Base-by-base conservation (phyloP, 2,888 invertebrate species). In the Xanthorhoe spadicearia region DNA sequence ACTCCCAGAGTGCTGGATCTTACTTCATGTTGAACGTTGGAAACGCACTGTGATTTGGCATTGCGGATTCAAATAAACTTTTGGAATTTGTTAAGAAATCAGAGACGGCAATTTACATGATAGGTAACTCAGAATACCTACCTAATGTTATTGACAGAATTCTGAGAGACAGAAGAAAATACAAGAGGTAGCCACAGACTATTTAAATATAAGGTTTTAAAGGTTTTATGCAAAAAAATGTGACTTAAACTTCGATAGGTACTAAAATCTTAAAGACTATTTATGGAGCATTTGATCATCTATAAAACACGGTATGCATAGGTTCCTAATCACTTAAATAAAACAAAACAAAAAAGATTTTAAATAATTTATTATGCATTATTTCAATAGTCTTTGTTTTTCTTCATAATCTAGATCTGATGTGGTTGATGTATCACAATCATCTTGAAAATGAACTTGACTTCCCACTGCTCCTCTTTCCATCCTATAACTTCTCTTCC, bases 401-500 rank as follows among this genome's bases (percentile, higher is more conserved):
- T 68, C 64, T 32, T 66, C 57, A 32, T 18, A 32, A 56, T 67
- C 54, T 17, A 65, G 28, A 13, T 67, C 69, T 1, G 73, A 71
- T n/a, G 69, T 69, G 0, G 70, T 70, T 7, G 70, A 69, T 4
- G 74, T 66, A 32, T 67, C 68, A 46, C 53, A 54, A 23, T 28
- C 18, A 0, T 65, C 48, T 19, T 64, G 61, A n/a, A 73, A 61
- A 48, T 68, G 63, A 0, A 69, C 61, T 43, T 70, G 62, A 35
- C 68, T 74, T 13, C 65, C 71, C 1, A 82, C 48, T 18, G 86
- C 84, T 28, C 64, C 62, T 13, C 38, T 43, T 43, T 13, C 38
- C 48, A 75, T 66, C 23, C 85, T 81, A 59, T 86, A 87, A 35
- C 86, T 79, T 46, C 76, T 85, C 71, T 89, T 86, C 68, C 74